Base-by-base conservation (phyloP, 2,888 invertebrate genomes). In the Spodoptera littoralis region DNA sequence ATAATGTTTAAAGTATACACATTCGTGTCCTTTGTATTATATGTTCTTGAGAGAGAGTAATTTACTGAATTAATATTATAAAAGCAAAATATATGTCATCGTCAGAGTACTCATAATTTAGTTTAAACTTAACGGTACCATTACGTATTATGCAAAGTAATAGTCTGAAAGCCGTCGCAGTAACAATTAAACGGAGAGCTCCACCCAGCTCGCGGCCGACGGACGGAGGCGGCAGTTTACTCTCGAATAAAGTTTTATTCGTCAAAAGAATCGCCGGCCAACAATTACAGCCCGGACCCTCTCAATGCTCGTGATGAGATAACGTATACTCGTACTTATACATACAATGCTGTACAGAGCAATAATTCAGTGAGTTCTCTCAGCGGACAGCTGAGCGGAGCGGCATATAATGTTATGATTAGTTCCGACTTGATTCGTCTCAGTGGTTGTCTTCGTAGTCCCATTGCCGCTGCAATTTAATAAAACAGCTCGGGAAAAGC, bases 241-340 rank as follows among this genome's bases (percentile, higher is more conserved):
- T 56, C 47, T 11, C 52, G 27, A 53, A 69, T 69, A 60, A 68
- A 69, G 8, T 73, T 73, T 72, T 72, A 69, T 69, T 69, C 30
- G 12, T 63, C 24, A 48, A 65, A 71, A 51, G 59, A 60, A 52
- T 47, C 52, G 9, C 36, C 27, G 24, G 51, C 47, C 47, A 36
- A 52, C 27, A 60, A 68, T 69, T 51, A 65, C 61, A 43, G 36
- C 22, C 43, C n/a, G 5, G 44, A 47, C 42, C 44, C 51, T 46
- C 60, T 62, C 59, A 0, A 42, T 47, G 44, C 47, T 36, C 41
- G 53, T 12, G 53, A 45, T 54, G 49, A 53, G 50, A 60, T 27
- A 53, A 67, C 56, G 67, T 54, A 68, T 53, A 51, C 67, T n/a
- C 41, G 49, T 60, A 27, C 12, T 48, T 27, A 56, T 57, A 46